A percentile compares a stretch with the other conserved stretches of the same genome.
Evolutionary conservation across 53 echinoderm and acorn worm genomes (phyloP).

Genomic region (Henricia sp.): DNA sequence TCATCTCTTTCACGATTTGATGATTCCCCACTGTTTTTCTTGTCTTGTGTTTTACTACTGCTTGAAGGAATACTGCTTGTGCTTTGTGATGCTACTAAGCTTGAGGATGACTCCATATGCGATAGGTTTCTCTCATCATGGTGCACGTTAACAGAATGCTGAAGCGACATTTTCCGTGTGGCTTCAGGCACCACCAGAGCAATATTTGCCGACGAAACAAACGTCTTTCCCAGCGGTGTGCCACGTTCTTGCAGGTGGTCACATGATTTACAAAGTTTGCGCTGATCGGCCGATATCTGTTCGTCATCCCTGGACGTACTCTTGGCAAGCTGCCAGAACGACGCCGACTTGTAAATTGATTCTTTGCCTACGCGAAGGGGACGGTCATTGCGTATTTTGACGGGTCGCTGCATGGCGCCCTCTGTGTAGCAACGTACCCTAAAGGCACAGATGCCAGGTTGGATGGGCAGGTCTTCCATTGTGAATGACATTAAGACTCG

Average conservation of each 20-base stretch:
- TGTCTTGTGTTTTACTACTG: background rate
- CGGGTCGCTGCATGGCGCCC: conserved; percentile 46
- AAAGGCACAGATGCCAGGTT: conserved; percentile 49
- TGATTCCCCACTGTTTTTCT: background rate
- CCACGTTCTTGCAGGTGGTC: conserved; percentile 6
- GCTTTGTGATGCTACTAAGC: background rate
- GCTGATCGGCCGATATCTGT: background rate
- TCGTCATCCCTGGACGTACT: background rate
- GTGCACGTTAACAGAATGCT: background rate
- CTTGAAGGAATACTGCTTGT: background rate
- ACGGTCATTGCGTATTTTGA: background rate
- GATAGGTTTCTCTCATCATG: background rate
- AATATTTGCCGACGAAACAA: conserved; percentile 37
- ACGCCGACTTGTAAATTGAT: conserved; percentile 15
- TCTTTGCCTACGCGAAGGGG: background rate
- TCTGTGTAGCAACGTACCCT: conserved; percentile 51
- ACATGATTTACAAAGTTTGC: conserved; percentile 31
- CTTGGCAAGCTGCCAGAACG: conserved; percentile 14
- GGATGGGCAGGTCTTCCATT: conserved; percentile 42
- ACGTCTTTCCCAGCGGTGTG: conserved; percentile 1
- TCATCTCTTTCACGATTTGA: background rate
- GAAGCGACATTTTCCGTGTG: conserved; percentile 29
- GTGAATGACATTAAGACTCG: background rate
- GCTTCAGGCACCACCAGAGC: conserved; percentile 9
- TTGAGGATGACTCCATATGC: background rate